Evolutionary conservation across 2,113 vertebrate species (phyloP).

Genomic region (Tonatia bakeri): DNA sequence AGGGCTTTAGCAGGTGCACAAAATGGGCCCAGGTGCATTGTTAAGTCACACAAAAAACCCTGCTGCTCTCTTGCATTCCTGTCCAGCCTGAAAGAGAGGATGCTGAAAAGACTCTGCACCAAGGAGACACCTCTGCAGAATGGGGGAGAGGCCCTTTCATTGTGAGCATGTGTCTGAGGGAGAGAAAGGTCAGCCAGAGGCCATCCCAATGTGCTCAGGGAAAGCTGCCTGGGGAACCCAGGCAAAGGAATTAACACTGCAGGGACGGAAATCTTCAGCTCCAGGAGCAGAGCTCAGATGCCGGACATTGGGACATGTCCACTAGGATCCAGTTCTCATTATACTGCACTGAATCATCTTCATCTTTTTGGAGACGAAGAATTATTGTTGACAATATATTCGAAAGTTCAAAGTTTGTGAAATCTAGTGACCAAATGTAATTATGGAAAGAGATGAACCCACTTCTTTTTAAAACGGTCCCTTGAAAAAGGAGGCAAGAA

Average conservation of each 20-base stretch:
- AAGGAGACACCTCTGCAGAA: constrained; percentile 41
- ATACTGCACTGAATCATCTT: not conserved
- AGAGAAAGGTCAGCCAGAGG: constrained; percentile 62
- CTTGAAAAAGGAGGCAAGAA: not conserved
- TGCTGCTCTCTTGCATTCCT: constrained; percentile 10
- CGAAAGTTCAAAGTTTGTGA: not conserved
- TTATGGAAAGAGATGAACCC: not conserved
- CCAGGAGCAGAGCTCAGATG: not conserved
- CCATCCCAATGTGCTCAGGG: not conserved
- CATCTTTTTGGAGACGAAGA: not conserved
- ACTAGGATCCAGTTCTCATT: not conserved
- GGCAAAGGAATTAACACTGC: not conserved
- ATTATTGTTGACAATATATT: not conserved
- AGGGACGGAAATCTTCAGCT: not conserved
- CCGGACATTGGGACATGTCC: fast-evolving
- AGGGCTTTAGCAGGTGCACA: constrained; percentile 40
- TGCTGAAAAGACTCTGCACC: constrained; percentile 47
- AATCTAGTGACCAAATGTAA: not conserved
- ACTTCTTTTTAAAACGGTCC: not conserved
- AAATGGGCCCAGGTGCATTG: constrained; percentile 34
- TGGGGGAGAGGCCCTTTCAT: not conserved
- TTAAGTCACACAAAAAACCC: constrained; percentile 38
- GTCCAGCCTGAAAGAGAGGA: not conserved
- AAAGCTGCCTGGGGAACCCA: constrained; percentile 14
- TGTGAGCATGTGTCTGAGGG: constrained; percentile 42